A percentile compares a stretch with the other conserved stretches of the same genome.
phyloP scores from a whole-genome alignment of 1,140 invertebrate species.

The Drosophila mauritiana region DNA sequence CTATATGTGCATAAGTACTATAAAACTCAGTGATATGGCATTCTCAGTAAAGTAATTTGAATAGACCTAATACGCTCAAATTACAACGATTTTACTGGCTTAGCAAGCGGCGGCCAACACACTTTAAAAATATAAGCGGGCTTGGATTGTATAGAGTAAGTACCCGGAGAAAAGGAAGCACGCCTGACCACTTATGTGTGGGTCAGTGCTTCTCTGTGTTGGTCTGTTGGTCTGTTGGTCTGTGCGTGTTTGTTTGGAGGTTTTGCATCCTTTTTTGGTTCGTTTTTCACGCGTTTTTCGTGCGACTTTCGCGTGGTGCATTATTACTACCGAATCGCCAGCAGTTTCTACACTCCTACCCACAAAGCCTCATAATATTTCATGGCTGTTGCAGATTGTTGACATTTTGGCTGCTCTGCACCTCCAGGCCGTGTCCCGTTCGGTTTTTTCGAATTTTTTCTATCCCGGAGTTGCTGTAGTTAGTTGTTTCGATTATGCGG shows the following conservation, averaged over 20 bases:
- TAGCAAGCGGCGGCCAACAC: too few relatives aligned
- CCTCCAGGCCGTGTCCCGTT: not conserved
- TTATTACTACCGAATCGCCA: conserved; percentile 24
- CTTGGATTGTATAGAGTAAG: not conserved
- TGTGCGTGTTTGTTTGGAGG: conserved; percentile 18
- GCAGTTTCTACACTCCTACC: conserved; percentile 3
- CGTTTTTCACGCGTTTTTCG: conserved; percentile 49
- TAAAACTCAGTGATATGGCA: too few relatives aligned
- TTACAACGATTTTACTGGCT: too few relatives aligned
- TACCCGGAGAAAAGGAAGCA: not conserved
- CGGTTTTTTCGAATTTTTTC: conserved; percentile 1
- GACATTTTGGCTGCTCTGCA: conserved; percentile 58
- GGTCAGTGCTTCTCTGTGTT: conserved; percentile 13
- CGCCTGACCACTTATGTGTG: conserved; percentile 28
- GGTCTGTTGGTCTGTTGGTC: conserved; percentile 32
- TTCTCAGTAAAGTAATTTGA: too few relatives aligned
- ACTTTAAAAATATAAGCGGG: too few relatives aligned
- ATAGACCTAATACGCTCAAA: too few relatives aligned
- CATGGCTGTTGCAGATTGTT: conserved; percentile 78
- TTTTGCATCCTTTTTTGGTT: conserved; percentile 14
- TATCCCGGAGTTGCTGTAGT: conserved; percentile 16
- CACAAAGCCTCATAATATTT: conserved; percentile 76
- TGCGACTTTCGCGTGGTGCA: conserved; percentile 57
- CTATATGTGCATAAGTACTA: too few relatives aligned
- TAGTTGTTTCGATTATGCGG: conserved; percentile 66